Conservation (phyloP, 2,888 invertebrate species). For the Cantharis rustica region DNA sequence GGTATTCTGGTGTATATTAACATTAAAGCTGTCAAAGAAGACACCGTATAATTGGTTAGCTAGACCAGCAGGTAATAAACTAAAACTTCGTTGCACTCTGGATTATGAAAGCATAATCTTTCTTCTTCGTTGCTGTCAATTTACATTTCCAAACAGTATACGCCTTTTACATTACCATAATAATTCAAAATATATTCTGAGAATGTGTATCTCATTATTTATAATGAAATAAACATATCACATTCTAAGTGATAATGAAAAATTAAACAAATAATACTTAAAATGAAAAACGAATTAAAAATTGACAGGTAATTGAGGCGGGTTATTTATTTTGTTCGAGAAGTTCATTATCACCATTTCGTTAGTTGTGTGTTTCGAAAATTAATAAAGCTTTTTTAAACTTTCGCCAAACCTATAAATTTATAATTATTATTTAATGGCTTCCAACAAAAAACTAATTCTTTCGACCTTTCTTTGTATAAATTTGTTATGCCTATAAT, state of each 20-base stretch:
- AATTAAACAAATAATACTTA: slow-evolving; percentile 31
- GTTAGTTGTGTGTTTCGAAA: slow-evolving; percentile 35
- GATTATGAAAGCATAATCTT: slow-evolving; percentile 29
- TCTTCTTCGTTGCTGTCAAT: slow-evolving; percentile 56
- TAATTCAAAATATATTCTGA: slow-evolving; percentile 54
- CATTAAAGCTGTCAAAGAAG: slow-evolving; percentile 58
- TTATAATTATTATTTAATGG: not conserved
- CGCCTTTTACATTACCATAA: slow-evolving; percentile 58
- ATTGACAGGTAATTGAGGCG: slow-evolving; percentile 39
- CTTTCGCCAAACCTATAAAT: not conserved
- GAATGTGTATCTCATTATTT: slow-evolving; percentile 42
- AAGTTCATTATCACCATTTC: slow-evolving; percentile 45
- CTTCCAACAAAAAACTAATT: not conserved
- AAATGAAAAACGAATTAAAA: slow-evolving; percentile 43
- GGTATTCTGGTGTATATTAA: slow-evolving; percentile 57
- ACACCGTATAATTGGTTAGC: slow-evolving; percentile 58
- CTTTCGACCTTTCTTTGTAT: not conserved
- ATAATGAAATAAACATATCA: slow-evolving; percentile 35
- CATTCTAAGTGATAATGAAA: slow-evolving; percentile 41
- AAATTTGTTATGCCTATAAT: not conserved
- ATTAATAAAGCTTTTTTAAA: not conserved
- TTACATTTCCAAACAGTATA: slow-evolving; percentile 57
- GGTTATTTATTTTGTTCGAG: slow-evolving; percentile 39
- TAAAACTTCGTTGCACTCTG: slow-evolving; percentile 46
- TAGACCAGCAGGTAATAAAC: slow-evolving; percentile 56